Conservation (phyloP, 2,888 invertebrate species). For the Diarsia rubi region DNA sequence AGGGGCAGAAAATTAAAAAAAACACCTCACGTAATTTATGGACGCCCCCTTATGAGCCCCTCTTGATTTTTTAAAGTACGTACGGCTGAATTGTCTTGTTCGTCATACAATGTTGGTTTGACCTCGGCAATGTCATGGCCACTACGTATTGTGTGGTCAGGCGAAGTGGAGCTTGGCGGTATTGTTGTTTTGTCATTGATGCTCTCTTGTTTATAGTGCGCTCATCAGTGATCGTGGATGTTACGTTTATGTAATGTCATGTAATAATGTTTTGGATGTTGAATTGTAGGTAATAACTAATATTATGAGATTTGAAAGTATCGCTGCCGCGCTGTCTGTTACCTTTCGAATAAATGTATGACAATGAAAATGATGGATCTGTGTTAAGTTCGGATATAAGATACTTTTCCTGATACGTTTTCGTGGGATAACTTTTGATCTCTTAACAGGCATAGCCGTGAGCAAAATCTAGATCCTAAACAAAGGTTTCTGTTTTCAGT, state of each 20-base stretch:
- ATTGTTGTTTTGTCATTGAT: constrained; percentile 71
- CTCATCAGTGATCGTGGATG: constrained; percentile 43
- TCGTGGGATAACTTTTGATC: neutral
- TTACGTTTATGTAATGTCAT: constrained; percentile 48
- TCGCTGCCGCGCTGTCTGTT: neutral
- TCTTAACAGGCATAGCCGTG: neutral
- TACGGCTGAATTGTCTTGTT: constrained; percentile 73
- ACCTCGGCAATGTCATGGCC: constrained; percentile 85
- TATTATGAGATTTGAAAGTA: neutral
- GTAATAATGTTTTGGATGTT: constrained; percentile 39
- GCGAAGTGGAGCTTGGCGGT: constrained; percentile 74
- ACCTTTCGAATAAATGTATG: neutral
- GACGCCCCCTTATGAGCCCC: neutral
- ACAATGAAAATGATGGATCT: neutral
- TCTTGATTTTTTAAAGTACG: constrained; percentile 54
- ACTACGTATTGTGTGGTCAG: constrained; percentile 72
- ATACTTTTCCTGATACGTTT: neutral
- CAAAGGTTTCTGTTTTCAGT: constrained; percentile 4
- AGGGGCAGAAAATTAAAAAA: no score
- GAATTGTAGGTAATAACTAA: neutral
- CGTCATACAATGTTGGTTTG: constrained; percentile 73
- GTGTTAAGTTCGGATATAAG: neutral
- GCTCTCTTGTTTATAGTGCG: constrained; percentile 55
- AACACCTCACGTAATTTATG: no score
- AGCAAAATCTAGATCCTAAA: constrained; percentile 4